Conservation (phyloP, 2,113 vertebrate genomes). For the Cyprinodon tularosa region DNA sequence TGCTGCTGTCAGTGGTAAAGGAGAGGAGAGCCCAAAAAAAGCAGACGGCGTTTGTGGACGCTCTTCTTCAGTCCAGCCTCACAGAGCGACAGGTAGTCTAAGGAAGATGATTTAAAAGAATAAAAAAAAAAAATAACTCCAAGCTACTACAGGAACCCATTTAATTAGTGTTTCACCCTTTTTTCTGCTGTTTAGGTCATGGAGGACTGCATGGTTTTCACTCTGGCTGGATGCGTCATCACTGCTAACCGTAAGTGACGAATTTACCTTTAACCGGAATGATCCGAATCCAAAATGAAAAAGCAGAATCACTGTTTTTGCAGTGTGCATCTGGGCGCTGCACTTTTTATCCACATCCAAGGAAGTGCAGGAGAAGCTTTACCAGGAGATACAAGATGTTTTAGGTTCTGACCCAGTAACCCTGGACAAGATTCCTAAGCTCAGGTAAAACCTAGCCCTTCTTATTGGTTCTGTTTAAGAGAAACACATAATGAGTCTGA, state of each 20-base stretch:
- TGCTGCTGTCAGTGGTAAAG: constrained; percentile 86
- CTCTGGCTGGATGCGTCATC: constrained; percentile 89
- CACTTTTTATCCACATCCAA: constrained; percentile 90
- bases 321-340: constrained; percentile 96
- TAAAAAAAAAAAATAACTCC: not conserved
- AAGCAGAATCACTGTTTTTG: constrained; percentile 8
- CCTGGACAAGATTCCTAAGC: constrained; percentile 88
- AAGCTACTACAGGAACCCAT: rapidly evolving
- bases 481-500: not conserved
- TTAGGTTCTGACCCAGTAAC: constrained; percentile 87
- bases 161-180: not conserved
- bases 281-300: not conserved
- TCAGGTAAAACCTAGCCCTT: constrained; percentile 80
- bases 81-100: constrained; percentile 88
- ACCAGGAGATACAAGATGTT: constrained; percentile 85
- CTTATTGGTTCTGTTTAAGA: not conserved
- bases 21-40: constrained; percentile 83
- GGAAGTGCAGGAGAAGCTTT: constrained; percentile 89
- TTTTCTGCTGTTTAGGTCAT: constrained; percentile 83
- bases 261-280: not conserved
- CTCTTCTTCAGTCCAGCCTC: constrained; percentile 86
- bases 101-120: not conserved
- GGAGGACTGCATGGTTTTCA: constrained; percentile 98
- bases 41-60: constrained; percentile 85
- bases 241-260: constrained; percentile 91